Evolutionary conservation across 2,797 vertebrate genomes (phyloP).

Genomic region (Aplochiton taeniatus): DNA sequence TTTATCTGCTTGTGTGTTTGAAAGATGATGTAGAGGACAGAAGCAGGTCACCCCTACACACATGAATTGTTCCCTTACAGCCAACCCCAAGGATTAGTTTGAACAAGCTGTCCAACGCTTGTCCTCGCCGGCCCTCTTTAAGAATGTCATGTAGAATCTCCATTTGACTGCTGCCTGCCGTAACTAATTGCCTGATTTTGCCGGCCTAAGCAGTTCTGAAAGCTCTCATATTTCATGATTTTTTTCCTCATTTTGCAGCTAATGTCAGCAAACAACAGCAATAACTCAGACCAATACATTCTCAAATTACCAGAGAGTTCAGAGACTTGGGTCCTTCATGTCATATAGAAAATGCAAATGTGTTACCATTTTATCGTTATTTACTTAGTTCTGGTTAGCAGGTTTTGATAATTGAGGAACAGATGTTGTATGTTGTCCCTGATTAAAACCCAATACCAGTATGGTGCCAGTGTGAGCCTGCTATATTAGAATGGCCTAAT

Average conservation of each 20-base stretch:
- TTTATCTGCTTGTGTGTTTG: conserved; percentile 31
- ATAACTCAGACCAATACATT: conserved; percentile 19
- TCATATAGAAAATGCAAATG: conserved; percentile 12
- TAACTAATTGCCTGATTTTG: conserved; percentile 79
- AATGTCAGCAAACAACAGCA: conserved; percentile 60
- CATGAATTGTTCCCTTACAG: conserved; percentile 70
- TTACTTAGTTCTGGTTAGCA: neutral
- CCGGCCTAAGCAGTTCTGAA: conserved; percentile 72
- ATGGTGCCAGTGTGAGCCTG: no score
- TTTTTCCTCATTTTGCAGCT: conserved; percentile 60
- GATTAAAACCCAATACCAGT: conserved; percentile 26
- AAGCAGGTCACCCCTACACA: conserved; percentile 72
- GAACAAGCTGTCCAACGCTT: conserved; percentile 76
- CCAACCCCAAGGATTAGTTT: conserved; percentile 76
- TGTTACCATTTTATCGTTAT: neutral
- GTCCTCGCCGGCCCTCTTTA: conserved; percentile 74
- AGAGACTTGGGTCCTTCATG: neutral
- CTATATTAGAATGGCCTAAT: no score
- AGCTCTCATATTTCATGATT: conserved; percentile 75
- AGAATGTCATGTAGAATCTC: conserved; percentile 73
- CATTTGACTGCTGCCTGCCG: conserved; percentile 73
- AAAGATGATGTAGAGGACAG: conserved; percentile 70
- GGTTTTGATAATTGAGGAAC: neutral
- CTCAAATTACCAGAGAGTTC: neutral
- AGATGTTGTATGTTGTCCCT: neutral